These are phyloP conservation scores for Toxostoma redivivum DNA, from an alignment of 2,113 vertebrate genomes.

Conservation along the genomic window DNA sequence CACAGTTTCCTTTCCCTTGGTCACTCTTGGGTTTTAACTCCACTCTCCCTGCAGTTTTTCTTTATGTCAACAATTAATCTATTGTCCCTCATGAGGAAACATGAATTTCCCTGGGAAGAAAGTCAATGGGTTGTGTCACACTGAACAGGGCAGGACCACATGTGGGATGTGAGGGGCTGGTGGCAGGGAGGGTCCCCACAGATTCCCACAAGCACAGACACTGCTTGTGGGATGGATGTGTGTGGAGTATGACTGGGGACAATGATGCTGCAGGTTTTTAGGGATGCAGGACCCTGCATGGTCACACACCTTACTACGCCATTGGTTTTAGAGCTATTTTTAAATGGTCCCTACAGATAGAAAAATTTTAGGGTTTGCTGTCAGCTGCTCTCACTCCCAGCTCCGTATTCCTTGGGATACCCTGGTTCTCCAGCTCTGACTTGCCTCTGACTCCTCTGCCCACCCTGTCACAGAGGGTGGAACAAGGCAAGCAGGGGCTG, in stretches of 20 bases:
- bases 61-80: background rate
- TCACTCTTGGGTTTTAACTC: background rate
- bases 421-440: background rate
- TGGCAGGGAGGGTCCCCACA: background rate
- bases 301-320: background rate
- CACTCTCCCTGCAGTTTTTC: background rate
- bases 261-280: background rate
- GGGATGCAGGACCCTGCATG: background rate
- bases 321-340: background rate
- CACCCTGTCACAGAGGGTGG: accelerated
- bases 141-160: accelerated
- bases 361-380: background rate
- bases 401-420: background rate
- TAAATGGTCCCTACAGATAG: background rate
- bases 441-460: background rate
- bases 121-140: background rate
- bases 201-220: background rate
- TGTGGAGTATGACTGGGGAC: too few relatives aligned
- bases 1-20: constrained; percentile 23
- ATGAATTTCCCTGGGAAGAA: background rate
- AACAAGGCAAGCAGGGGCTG: background rate
- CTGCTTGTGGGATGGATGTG: background rate
- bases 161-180: background rate
- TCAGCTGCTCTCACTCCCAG: background rate
- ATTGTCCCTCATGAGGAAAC: background rate